Evolutionary conservation across 2,888 invertebrate species (phyloP), one percentile per base, ranked within the genome.

Genomic region (Caenorhabditis imperialis): DNA sequence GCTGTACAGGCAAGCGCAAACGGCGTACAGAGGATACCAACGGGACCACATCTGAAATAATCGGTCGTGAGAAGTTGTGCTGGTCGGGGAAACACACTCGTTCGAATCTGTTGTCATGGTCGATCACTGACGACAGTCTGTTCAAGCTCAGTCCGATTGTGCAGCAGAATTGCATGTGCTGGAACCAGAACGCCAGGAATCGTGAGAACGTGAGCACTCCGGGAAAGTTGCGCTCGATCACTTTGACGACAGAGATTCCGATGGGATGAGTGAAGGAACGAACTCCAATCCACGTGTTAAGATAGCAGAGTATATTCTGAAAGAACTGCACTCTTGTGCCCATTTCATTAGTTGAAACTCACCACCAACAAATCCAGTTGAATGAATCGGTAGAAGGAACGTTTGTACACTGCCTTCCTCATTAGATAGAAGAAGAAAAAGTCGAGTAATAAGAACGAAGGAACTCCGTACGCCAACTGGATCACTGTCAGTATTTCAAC

Each of bases 151-250:
- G n/a, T n/a, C n/a, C n/a, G n/a, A n/a, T n/a, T n/a, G n/a, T n/a
- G n/a, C n/a, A n/a, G n/a, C n/a, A n/a, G 30, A 63, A 63, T 5
- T 63, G 62, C 62, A 63, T 63, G 16, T 63, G 63, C 47, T 55
- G 47, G 54, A 55, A 63, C 53, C 53, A 63, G 18, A 40, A 42
- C 12, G 45, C 23, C 7, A 63, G 23, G 14, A 35, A 30, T 3
- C 35, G 44, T 7, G 51, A 42, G 1, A 2, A 23, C 0, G 40
- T 42, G 6, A 40, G 8, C 1, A 51, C 10, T 4, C 62, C 51
- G 3, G 62, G 62, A n/a, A 53, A 1, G 1, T 2, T 16, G 1
- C 18, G 18, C 37, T 62, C 35, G 14, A 53, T 27, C 18, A 22
- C 22, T 35, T 53, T 62, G 1, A 45, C 14, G 7, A 62, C 37